Base-by-base conservation (phyloP, 2,113 vertebrate species). In the Phalacrocorax pelagicus region DNA sequence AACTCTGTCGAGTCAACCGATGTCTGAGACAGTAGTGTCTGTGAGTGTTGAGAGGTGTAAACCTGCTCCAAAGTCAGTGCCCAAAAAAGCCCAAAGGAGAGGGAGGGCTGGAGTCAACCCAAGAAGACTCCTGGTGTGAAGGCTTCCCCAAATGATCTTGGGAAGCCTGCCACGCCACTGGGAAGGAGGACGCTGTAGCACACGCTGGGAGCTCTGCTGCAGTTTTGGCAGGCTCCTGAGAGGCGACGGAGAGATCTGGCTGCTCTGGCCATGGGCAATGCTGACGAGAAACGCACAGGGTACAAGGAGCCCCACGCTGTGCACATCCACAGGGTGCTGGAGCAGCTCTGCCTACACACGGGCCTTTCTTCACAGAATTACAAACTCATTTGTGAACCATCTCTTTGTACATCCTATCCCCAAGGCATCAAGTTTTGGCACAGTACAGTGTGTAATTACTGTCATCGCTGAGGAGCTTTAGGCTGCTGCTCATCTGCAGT, bases 1-100 rank as follows among this genome's bases (percentile, higher is more conserved):
- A 62, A 51, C 12, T 1, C 1, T 65, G 23, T 10, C 2, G 2
- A 32, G 36, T 18, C 65, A 79, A 27, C 8, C 1, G 2, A 4
- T 49, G 82, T 36, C 66, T 67, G 32, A 51, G 19, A 17, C 32
- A 24, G 20, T 44, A 59, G 55, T 11, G 11, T 44, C 36, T 61
- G 49, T 79, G 27, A 51, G 30, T 15, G 18, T 1, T 70, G 46
- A 52, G 27, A 79, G 71, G 14, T 24, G 16, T 51, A 83, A 83
- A 47, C 19, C 26, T 59, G 32, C 19, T 72, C 19, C 14, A 8
- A 0, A 38, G 14, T 3, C 17, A 66, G 29, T 54, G 12, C 13
- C 40, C 52, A 47, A 46, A 73, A 30, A 22, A 78, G 4, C 19
- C 21, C 27, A 13, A 12, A 66, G 18, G 30, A 58, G 16, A n/a